Conservation (phyloP, 2,113 vertebrate genomes). For the Columba janthina region DNA sequence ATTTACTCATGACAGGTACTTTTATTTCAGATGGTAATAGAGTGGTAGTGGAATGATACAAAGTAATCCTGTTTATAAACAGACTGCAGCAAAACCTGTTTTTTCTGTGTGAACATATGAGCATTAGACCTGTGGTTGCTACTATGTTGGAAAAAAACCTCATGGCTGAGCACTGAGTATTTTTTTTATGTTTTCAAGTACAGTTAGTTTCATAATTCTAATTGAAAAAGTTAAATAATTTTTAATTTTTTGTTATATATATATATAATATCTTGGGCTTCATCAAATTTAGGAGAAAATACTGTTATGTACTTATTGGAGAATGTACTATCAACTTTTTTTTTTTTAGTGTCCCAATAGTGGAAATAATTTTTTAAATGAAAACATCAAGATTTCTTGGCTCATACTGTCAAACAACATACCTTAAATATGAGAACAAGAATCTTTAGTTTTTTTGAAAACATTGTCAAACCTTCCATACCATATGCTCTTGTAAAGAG, state of each 20-base stretch:
- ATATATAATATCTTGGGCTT: not conserved
- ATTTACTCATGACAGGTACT: too few relatives aligned
- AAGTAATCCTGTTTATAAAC: not conserved
- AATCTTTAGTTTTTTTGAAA: not conserved
- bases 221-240: not conserved
- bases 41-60: too few relatives aligned
- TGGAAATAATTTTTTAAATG: not conserved
- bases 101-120: not conserved
- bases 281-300: not conserved
- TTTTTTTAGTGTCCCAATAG: not conserved
- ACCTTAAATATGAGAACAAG: not conserved
- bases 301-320: not conserved
- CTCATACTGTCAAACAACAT: not conserved
- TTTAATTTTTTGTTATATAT: not conserved
- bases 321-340: not conserved
- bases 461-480: not conserved
- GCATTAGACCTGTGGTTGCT: not conserved
- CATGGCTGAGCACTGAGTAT: not conserved
- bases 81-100: not conserved
- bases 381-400: constrained; percentile 3
- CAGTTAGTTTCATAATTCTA: not conserved
- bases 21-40: too few relatives aligned
- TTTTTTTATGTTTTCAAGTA: not conserved
- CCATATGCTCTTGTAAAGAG: constrained; percentile 8
- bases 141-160: not conserved